Evolutionary conservation across 2,113 vertebrate species (phyloP).

Genomic region (Pogonocichla stellata): DNA sequence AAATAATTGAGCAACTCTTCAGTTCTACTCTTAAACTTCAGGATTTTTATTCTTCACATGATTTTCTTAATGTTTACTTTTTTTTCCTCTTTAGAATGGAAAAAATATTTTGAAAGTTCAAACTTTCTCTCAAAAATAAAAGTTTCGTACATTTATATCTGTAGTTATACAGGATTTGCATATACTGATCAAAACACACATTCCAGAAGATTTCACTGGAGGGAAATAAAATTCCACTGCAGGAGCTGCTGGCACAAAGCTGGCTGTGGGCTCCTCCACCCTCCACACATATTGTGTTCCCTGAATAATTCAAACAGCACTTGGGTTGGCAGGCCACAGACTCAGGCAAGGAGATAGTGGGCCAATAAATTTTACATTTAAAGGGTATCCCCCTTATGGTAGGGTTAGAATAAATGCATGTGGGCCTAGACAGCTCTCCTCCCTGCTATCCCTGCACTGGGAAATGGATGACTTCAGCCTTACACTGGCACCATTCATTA

Average conservation of each 20-base stretch:
- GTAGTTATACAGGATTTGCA: neutral
- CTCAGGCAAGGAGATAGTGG: neutral
- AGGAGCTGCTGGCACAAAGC: neutral
- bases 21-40: neutral
- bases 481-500: slow-evolving; percentile 28
- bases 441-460: neutral
- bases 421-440: neutral
- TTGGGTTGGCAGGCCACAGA: neutral
- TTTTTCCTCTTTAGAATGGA: neutral
- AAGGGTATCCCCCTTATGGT: neutral
- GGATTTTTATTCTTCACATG: neutral
- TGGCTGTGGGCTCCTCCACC: neutral
- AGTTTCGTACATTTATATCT: neutral
- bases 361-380: slow-evolving; percentile 1
- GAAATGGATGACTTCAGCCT: slow-evolving; percentile 23
- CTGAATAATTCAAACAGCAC: slow-evolving; percentile 27
- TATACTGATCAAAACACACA: neutral
- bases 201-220: neutral
- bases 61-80: neutral
- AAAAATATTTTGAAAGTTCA: neutral
- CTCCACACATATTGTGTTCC: neutral
- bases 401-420: neutral
- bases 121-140: neutral
- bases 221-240: neutral
- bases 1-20: neutral